These are phyloP conservation scores for Cancer borealis DNA, from an alignment of 2,888 invertebrate genomes.

Conservation along the genomic window DNA sequence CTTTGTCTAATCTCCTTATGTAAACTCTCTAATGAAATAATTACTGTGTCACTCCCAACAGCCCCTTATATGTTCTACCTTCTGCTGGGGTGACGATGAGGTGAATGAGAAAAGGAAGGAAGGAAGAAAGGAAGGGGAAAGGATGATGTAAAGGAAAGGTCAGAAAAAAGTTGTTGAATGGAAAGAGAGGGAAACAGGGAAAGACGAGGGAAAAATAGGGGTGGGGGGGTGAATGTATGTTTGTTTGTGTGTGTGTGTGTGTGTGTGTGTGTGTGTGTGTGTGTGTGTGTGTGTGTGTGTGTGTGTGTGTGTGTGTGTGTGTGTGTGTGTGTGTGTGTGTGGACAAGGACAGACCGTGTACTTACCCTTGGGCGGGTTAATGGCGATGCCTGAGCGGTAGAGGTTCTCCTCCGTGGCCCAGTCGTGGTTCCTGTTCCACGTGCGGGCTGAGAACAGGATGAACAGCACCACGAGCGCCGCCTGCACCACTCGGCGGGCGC, in stretches of 20 bases:
- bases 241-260: too few species aligned
- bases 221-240: neutral
- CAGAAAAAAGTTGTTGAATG: neutral
- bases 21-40: slow-evolving; percentile 63
- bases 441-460: slow-evolving; percentile 82
- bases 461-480: slow-evolving; percentile 84
- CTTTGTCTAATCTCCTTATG: slow-evolving; percentile 52
- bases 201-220: neutral
- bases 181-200: neutral
- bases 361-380: slow-evolving; percentile 98
- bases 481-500: slow-evolving; percentile 79
- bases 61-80: slow-evolving; percentile 39
- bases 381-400: slow-evolving; percentile 92
- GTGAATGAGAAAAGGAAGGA: neutral
- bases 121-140: neutral
- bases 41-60: slow-evolving; percentile 44
- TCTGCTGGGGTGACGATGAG: neutral
- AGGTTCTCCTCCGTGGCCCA: slow-evolving; percentile 96
- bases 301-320: slow-evolving; percentile 27
- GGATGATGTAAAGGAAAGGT: neutral
- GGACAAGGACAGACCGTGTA: neutral
- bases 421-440: slow-evolving; percentile 90
- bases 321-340: neutral
- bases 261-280: neutral
- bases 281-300: slow-evolving; percentile 34